phyloP scores from a whole-genome alignment of 2,113 vertebrate genomes.

The Azemiops feae region DNA sequence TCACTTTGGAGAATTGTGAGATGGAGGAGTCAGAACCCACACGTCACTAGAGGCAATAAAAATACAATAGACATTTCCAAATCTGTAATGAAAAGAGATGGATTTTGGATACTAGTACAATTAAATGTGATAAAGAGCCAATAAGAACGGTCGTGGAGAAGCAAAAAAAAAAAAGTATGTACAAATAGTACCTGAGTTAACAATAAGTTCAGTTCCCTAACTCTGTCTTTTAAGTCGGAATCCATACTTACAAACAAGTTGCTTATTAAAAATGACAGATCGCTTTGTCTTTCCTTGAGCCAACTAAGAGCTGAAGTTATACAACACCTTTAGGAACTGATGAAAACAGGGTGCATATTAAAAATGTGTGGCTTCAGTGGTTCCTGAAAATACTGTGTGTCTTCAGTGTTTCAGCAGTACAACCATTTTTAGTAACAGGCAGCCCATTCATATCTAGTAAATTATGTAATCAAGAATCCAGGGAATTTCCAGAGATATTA shows the following conservation, averaged over 20 bases:
- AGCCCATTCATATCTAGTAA: background rate
- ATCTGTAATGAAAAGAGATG: constrained; percentile 41
- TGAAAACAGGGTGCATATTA: background rate
- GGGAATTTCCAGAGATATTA: background rate
- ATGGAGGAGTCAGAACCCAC: constrained; percentile 46
- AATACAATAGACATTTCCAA: constrained; percentile 69
- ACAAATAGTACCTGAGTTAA: background rate
- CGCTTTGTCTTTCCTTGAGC: background rate
- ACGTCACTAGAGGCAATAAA: constrained; percentile 70
- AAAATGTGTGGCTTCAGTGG: background rate
- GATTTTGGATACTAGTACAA: background rate
- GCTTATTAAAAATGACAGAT: background rate
- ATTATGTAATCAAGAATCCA: background rate
- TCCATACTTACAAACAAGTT: background rate
- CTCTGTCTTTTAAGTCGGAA: background rate
- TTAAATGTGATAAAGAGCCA: background rate
- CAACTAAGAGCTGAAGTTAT: background rate
- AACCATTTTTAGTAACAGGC: background rate
- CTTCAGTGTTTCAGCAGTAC: background rate
- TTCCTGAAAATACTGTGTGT: background rate
- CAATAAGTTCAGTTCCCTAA: background rate
- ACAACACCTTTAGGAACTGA: background rate
- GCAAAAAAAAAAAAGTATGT: background rate
- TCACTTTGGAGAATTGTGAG: constrained; percentile 41
- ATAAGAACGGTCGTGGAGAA: background rate